These are phyloP conservation scores for Aspiorhynchus laticeps DNA, from an alignment of 2,113 vertebrate species.

Conservation along the genomic window DNA sequence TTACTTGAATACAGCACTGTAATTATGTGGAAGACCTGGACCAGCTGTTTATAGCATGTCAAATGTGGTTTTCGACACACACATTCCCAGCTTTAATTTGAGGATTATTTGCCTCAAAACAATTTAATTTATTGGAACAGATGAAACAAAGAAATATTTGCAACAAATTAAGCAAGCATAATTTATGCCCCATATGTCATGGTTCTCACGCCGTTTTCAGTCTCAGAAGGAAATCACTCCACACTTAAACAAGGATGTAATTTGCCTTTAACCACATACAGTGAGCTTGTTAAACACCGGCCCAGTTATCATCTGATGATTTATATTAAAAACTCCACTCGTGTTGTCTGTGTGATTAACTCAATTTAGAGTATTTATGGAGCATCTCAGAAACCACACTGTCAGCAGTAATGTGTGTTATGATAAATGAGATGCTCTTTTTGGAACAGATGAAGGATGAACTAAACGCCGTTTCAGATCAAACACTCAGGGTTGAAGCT, in stretches of 20 bases:
- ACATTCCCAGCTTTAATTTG: slow-evolving; percentile 40
- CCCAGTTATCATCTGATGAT: slow-evolving; percentile 7
- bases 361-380: background rate
- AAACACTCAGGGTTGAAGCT: background rate
- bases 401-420: background rate
- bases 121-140: slow-evolving; percentile 24
- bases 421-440: background rate
- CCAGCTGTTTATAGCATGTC: slow-evolving; percentile 43
- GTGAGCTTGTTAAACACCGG: slow-evolving; percentile 33
- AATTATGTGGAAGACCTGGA: slow-evolving; percentile 46
- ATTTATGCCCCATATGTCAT: slow-evolving; percentile 26
- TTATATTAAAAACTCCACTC: slow-evolving; percentile 24
- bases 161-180: slow-evolving; percentile 25
- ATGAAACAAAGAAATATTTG: slow-evolving; percentile 14
- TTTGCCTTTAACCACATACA: slow-evolving; percentile 46
- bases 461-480: background rate
- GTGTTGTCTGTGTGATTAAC: background rate
- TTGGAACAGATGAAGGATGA: background rate
- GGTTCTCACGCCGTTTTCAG: slow-evolving; percentile 30
- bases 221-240: slow-evolving; percentile 46
- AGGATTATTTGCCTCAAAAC: slow-evolving; percentile 33
- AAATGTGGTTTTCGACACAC: slow-evolving; percentile 48
- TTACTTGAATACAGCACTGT: slow-evolving; percentile 16
- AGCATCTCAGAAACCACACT: background rate
- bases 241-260: slow-evolving; percentile 50